These are phyloP conservation scores for Hemicrepidius hirtus DNA, from an alignment of 2,888 invertebrate genomes.

Conservation along the genomic window DNA sequence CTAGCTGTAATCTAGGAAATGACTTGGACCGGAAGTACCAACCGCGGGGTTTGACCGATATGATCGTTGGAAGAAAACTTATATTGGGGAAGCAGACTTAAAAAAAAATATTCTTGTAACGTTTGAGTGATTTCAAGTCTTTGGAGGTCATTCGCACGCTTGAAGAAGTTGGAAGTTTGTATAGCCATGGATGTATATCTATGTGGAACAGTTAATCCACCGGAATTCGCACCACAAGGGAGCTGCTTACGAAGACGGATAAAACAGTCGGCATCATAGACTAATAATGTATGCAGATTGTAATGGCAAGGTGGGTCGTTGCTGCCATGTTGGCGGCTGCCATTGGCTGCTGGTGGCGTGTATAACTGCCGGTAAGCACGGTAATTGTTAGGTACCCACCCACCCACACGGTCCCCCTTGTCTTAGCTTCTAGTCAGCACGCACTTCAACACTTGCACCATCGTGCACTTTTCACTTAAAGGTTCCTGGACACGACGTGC, in stretches of 20 bases:
- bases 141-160: constrained; percentile 25
- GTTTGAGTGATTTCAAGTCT: constrained; percentile 10
- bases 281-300: constrained; percentile 52
- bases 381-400: constrained; percentile 63
- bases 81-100: no score
- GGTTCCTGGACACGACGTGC: constrained; percentile 6
- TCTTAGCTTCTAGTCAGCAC: constrained; percentile 45
- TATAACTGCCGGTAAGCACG: constrained; percentile 58
- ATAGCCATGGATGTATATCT: constrained; percentile 18
- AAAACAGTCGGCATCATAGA: constrained; percentile 47
- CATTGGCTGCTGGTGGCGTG: constrained; percentile 62
- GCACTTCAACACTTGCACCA: constrained; percentile 49
- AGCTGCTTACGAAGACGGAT: constrained; percentile 42
- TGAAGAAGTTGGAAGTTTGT: constrained; percentile 5
- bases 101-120: background rate
- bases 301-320: constrained; percentile 60
- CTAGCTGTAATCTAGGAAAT: constrained; percentile 1
- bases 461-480: constrained; percentile 37
- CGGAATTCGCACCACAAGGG: constrained; percentile 40
- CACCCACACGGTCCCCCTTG: constrained; percentile 56
- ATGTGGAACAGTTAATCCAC: constrained; percentile 25
- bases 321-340: constrained; percentile 63
- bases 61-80: no score
- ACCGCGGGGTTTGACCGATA: constrained; percentile 11
- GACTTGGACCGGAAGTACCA: constrained; percentile 19